phyloP scores from a whole-genome alignment of 35 echinoderm and acorn worm species.

The Holothuria glaberrima region DNA sequence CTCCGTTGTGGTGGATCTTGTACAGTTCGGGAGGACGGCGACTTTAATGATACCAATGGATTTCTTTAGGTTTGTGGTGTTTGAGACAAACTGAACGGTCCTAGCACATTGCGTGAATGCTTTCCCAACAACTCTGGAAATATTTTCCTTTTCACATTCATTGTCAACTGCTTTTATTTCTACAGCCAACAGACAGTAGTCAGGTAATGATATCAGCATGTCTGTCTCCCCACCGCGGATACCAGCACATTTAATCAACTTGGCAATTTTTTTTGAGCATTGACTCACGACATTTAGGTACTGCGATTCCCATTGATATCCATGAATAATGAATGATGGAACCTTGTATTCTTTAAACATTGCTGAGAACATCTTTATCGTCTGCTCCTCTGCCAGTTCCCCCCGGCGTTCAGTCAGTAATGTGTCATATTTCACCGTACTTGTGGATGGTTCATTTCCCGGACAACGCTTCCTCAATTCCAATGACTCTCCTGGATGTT shows the following conservation, averaged over 20 bases:
- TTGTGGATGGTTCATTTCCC: background rate
- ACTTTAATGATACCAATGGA: conserved; percentile 13
- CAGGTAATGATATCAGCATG: conserved; percentile 21
- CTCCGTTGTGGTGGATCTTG: background rate
- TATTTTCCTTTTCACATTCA: background rate
- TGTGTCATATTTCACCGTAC: background rate
- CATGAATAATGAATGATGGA: conserved; percentile 45
- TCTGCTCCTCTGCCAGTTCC: conserved; percentile 34
- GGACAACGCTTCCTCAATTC: background rate
- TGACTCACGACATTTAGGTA: background rate
- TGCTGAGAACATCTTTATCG: background rate
- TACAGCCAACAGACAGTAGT: background rate
- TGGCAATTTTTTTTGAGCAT: background rate
- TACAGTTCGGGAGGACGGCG: conserved; percentile 22
- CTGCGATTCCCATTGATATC: conserved; percentile 25
- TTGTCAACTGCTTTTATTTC: conserved; percentile 34
- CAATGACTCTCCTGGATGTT: conserved; percentile 3
- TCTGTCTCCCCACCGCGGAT: conserved; percentile 6
- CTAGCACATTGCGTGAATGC: conserved; percentile 8
- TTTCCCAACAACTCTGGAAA: conserved; percentile 4
- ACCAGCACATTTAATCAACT: background rate
- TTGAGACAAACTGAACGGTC: conserved; percentile 29
- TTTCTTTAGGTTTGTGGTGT: background rate
- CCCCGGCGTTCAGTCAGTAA: background rate
- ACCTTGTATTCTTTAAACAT: conserved; percentile 29